Conservation (phyloP, 2,888 invertebrate genomes). For the Tachina lurida region DNA sequence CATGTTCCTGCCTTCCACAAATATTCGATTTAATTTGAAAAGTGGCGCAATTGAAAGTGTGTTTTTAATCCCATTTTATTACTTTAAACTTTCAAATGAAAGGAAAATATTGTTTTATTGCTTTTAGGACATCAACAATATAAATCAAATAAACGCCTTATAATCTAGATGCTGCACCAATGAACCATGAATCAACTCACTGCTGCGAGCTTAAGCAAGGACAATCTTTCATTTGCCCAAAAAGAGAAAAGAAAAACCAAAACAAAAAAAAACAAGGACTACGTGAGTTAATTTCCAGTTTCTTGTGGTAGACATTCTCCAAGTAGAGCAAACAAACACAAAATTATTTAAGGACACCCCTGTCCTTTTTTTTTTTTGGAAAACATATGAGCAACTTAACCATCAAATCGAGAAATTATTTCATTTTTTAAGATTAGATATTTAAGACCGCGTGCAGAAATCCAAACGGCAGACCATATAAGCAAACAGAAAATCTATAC, state of each 20-base stretch:
- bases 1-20: too few relatives aligned
- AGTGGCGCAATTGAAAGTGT: not conserved
- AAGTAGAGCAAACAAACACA: constrained; percentile 23
- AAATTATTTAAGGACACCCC: constrained; percentile 54
- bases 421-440: constrained; percentile 71
- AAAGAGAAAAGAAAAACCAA: constrained; percentile 14
- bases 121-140: constrained; percentile 44
- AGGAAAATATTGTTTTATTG: constrained; percentile 49
- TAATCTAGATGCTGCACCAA: constrained; percentile 48
- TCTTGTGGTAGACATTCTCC: constrained; percentile 49
- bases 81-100: constrained; percentile 25
- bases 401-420: constrained; percentile 63
- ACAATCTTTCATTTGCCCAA: constrained; percentile 56
- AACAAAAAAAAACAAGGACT: constrained; percentile 23
- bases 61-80: constrained; percentile 42
- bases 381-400: not conserved
- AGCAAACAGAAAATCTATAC: constrained; percentile 41
- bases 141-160: constrained; percentile 67
- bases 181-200: constrained; percentile 48
- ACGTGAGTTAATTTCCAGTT: constrained; percentile 70
- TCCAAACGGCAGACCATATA: constrained; percentile 49
- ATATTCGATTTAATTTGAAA: not conserved
- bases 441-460: constrained; percentile 68
- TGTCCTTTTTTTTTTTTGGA: constrained; percentile 31
- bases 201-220: constrained; percentile 36